A percentile compares a stretch with the other conserved stretches of the same genome.
These are phyloP conservation scores for Oriolus oriolus DNA, from an alignment of 2,113 vertebrate genomes.

Conservation along the genomic window DNA sequence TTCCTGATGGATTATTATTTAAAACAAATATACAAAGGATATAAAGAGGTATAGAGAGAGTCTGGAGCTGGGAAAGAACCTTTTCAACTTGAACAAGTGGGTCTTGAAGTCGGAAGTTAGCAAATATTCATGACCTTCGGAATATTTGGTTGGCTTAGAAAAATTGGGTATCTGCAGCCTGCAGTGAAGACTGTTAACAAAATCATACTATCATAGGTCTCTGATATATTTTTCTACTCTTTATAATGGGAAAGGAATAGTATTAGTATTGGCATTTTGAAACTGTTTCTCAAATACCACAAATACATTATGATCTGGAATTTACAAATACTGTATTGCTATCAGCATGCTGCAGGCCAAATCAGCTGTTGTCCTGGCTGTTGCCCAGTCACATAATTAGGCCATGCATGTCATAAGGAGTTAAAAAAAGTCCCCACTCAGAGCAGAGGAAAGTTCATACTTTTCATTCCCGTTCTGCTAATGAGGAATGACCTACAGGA, in stretches of 20 bases:
- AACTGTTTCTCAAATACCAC: neutral
- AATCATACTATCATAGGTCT: neutral
- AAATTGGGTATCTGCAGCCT: neutral
- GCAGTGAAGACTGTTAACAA: neutral
- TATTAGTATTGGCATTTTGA: neutral
- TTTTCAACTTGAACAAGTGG: neutral
- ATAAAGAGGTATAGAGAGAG: neutral
- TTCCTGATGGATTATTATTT: neutral
- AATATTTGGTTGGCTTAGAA: neutral
- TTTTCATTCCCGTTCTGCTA: neutral
- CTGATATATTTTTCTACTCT: neutral
- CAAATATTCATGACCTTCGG: neutral
- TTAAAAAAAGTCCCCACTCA: neutral
- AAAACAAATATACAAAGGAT: neutral
- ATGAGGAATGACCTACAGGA: neutral
- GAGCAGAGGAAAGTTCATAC: neutral
- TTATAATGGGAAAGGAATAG: neutral
- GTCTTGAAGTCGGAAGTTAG: neutral
- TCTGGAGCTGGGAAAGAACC: neutral
- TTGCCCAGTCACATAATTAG: neutral
- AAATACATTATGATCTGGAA: neutral
- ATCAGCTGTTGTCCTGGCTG: neutral
- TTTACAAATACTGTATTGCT: neutral
- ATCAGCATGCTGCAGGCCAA: neutral
- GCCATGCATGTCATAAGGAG: neutral